phyloP scores from a whole-genome alignment of 2,797 vertebrate species.

The Notamacropus eugenii region DNA sequence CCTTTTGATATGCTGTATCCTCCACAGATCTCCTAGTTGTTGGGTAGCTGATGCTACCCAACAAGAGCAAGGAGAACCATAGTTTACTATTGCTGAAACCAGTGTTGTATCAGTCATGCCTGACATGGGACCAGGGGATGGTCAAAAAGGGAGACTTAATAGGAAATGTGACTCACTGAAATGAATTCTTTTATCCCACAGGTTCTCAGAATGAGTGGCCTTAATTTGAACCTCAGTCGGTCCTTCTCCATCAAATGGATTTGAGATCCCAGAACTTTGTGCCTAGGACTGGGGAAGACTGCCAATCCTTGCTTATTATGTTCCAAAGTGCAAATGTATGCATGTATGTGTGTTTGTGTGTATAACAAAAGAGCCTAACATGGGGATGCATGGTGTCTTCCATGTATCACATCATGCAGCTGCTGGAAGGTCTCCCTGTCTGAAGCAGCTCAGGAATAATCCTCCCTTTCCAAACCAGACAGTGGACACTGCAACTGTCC shows the following conservation, averaged over 20 bases:
- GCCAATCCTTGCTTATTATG: not conserved
- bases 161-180: not conserved
- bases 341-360: not conserved
- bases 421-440: not conserved
- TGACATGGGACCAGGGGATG: not conserved
- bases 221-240: conserved; percentile 87
- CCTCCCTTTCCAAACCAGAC: not conserved
- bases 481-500: not conserved
- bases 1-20: not conserved
- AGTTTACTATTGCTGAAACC: not conserved
- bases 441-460: not conserved
- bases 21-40: not conserved
- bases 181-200: conserved; percentile 54
- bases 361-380: not conserved
- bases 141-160: not conserved
- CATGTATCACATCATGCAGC: not conserved
- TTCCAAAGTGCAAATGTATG: not conserved
- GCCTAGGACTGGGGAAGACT: not conserved
- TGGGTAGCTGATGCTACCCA: not conserved
- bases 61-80: not conserved
- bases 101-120: not conserved
- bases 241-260: conserved; percentile 92
- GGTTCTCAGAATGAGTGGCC: conserved; percentile 87
- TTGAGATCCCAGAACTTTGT: conserved; percentile 63
- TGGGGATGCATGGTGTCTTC: not conserved